phyloP scores from a whole-genome alignment of 92 coral and sea anemone species.

The Umimayanthus kanabou region DNA sequence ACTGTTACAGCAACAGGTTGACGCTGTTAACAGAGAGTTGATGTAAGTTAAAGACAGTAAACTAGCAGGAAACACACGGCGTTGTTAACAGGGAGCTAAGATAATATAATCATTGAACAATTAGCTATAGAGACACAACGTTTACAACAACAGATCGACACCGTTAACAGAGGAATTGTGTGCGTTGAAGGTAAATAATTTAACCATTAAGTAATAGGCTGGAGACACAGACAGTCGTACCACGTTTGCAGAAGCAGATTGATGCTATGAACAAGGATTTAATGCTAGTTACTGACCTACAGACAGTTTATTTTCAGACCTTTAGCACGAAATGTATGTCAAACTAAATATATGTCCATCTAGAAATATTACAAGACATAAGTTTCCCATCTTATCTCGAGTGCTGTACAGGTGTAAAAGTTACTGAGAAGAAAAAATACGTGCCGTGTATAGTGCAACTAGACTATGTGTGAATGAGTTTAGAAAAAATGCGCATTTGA shows the following conservation, averaged over 20 bases:
- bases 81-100: too few species aligned
- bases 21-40: slow-evolving; percentile 60
- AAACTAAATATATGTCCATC: too few species aligned
- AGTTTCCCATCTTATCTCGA: too few species aligned
- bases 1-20: slow-evolving; percentile 94
- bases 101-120: neutral
- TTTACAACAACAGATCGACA: slow-evolving; percentile 94
- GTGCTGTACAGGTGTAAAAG: too few species aligned
- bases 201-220: neutral
- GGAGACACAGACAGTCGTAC: slow-evolving; percentile 57
- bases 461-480: too few species aligned
- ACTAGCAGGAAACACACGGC: too few species aligned
- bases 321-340: too few species aligned
- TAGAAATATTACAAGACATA: too few species aligned
- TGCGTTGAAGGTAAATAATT: neutral
- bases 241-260: slow-evolving; percentile 90
- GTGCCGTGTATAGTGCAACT: too few species aligned
- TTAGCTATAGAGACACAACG: slow-evolving; percentile 50
- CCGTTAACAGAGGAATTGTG: slow-evolving; percentile 79
- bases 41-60: neutral
- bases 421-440: too few species aligned
- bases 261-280: slow-evolving; percentile 89
- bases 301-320: too few species aligned
- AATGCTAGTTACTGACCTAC: neutral
- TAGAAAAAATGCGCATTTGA: too few species aligned